These are phyloP conservation scores for Cyrtodaria siliqua DNA, from an alignment of 2,888 invertebrate species.

Conservation along the genomic window DNA sequence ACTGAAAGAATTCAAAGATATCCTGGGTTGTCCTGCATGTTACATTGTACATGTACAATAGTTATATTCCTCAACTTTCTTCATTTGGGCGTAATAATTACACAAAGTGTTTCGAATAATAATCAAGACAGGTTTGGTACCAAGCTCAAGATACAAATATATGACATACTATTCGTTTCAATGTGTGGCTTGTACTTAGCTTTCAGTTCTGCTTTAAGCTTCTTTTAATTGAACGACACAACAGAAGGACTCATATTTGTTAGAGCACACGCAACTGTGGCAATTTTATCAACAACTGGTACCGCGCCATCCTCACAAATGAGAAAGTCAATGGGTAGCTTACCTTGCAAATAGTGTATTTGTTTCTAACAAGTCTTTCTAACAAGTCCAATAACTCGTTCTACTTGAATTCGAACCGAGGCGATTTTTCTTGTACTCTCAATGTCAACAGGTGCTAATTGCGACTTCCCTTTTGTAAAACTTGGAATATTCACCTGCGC, in stretches of 20 bases:
- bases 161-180: too few species aligned
- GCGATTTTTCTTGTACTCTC: slow-evolving; percentile 56
- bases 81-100: too few species aligned
- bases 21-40: too few species aligned
- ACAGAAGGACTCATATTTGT: slow-evolving; percentile 20
- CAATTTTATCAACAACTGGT: slow-evolving; percentile 50
- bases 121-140: too few species aligned
- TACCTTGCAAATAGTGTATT: slow-evolving; percentile 43
- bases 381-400: slow-evolving; percentile 59
- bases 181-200: too few species aligned
- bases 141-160: too few species aligned
- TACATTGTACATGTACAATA: too few species aligned
- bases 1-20: too few species aligned
- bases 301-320: slow-evolving; percentile 29
- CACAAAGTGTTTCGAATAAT: too few species aligned
- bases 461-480: slow-evolving; percentile 52
- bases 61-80: too few species aligned
- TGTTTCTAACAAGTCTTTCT: too few species aligned
- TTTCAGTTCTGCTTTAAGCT: too few species aligned
- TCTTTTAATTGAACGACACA: slow-evolving; percentile 16
- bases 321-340: slow-evolving; percentile 38
- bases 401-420: slow-evolving; percentile 55
- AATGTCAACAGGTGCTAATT: slow-evolving; percentile 51
- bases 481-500: slow-evolving; percentile 56
- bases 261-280: slow-evolving; percentile 39